Base-by-base conservation (phyloP, 2,797 vertebrate species). In the Ctenopoma kingsleyae region DNA sequence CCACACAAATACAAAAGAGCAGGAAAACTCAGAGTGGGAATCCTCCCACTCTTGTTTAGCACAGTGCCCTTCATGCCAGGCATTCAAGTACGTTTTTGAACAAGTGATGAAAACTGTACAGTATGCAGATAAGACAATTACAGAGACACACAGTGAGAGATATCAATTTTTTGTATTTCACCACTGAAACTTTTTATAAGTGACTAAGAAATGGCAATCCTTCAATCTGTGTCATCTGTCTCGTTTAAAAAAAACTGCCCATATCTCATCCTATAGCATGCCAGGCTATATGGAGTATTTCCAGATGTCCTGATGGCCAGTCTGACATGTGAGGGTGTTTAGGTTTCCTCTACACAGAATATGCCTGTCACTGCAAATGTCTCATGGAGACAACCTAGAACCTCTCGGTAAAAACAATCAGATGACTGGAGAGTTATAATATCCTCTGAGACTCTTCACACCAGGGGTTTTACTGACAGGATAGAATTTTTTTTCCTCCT, bases 341-440 rank as follows among this genome's bases (percentile, higher is more conserved):
- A 73, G 72, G 79, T 80, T 67, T 66, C 65, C 76, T 76, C 66
- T 46, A 41, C 76, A 30, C 30, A 74, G 64, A 63, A 67, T 82
- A 59, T 60, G 76, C 65, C 82, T 82, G 85, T 88, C 88, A 86
- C 79, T 40, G 56, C 8, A 19, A 40, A 55, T 54, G 49, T 74
- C 70, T 80, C 67, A 38, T 23, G 19, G 50, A 87, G 59, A 83
- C 78, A 82, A 80, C 61, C 60, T 32, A 48, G 76, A 88, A 48
- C 55, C 78, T 80, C 73, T 71, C 30, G 47, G 79, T 85, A 70
- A 85, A 81, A 79, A 79, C 86, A 80, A 84, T 84, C 86, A 83
- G 77, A 73, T 81, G 82, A 74, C 68, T 76, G 62, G 66, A 86
- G 76, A 85, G 78, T 81, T 76, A 89, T 80, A 85, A 81, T 84